Evolutionary conservation across 1,140 invertebrate species (phyloP).

Genomic region (Anoplolepis gracilipes): DNA sequence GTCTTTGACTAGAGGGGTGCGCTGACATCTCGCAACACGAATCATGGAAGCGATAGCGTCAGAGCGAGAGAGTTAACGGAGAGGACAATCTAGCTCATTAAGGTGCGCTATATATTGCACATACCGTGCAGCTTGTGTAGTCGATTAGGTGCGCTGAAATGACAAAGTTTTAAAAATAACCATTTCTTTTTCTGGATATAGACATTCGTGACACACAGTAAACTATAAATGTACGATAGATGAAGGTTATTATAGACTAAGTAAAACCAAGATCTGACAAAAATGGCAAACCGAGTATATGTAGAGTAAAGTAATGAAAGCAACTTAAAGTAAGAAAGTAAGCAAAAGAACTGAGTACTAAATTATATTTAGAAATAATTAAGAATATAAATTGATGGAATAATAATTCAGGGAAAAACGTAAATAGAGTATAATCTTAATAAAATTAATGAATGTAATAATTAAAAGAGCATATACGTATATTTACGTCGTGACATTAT

Average conservation of each 20-base stretch:
- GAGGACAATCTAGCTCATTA: conserved; percentile 45
- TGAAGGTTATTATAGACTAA: not conserved
- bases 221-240: conserved; percentile 11
- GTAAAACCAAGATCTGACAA: not conserved
- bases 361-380: not conserved
- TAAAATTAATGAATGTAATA: no score
- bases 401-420: no score
- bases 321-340: not conserved
- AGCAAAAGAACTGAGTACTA: not conserved
- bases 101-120: conserved; percentile 20
- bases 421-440: no score
- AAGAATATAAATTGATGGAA: not conserved
- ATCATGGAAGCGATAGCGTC: conserved; percentile 33
- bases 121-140: not conserved
- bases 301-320: not conserved
- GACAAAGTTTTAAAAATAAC: conserved; percentile 26
- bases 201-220: conserved; percentile 6
- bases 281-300: not conserved
- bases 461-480: no score
- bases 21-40: conserved; percentile 33
- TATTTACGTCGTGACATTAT: no score
- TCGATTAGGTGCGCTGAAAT: conserved; percentile 22
- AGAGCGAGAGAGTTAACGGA: conserved; percentile 21
- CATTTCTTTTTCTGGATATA: conserved; percentile 38
- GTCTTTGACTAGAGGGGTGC: conserved; percentile 14